Evolutionary conservation across 1,140 invertebrate genomes (phyloP), one percentile per base, ranked within the genome.

Genomic region (Aradophagus sp.): DNA sequence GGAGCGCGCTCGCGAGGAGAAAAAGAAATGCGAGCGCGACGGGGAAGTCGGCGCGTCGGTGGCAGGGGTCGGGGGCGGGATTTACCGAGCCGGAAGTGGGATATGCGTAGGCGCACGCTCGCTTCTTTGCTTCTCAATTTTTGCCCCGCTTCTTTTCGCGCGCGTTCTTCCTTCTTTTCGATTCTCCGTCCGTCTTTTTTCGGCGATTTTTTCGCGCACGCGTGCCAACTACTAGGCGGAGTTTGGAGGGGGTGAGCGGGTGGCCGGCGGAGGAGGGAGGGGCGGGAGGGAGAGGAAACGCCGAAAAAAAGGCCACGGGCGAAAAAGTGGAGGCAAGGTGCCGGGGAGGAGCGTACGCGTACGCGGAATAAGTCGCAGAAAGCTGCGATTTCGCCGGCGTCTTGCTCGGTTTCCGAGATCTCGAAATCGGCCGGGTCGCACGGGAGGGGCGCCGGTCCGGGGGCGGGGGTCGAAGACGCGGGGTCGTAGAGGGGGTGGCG

Each of bases 221-320:
- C 66, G 31, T 42, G 65, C 12, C 19, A 59, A 45, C 56, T 59
- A 68, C 76, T 79, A 80, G 80, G 80, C 79, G 80, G 79, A 73
- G 79, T 80, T 80, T 77, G 73, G 27, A n/a, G 2, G 10, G 10
- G 67, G 29, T 38, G 50, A 41, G 50, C 55, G 44, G 61, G 70
- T 61, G 63, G 58, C 67, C 36, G 20, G 27, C 31, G 45, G 39
- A 42, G 29, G 48, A n/a, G n/a, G n/a, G n/a, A n/a, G n/a, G n/a
- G n/a, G n/a, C n/a, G n/a, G n/a, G n/a, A n/a, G n/a, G n/a, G n/a
- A n/a, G n/a, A n/a, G n/a, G n/a, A n/a, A n/a, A n/a, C n/a, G n/a
- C n/a, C n/a, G n/a, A n/a, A n/a, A n/a, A n/a, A n/a, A n/a, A n/a
- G n/a, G n/a, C n/a, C n/a, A n/a, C n/a, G n/a, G n/a, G n/a, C n/a